Evolutionary conservation across 2,113 vertebrate species (phyloP).

Genomic region (Pavo muticus): DNA sequence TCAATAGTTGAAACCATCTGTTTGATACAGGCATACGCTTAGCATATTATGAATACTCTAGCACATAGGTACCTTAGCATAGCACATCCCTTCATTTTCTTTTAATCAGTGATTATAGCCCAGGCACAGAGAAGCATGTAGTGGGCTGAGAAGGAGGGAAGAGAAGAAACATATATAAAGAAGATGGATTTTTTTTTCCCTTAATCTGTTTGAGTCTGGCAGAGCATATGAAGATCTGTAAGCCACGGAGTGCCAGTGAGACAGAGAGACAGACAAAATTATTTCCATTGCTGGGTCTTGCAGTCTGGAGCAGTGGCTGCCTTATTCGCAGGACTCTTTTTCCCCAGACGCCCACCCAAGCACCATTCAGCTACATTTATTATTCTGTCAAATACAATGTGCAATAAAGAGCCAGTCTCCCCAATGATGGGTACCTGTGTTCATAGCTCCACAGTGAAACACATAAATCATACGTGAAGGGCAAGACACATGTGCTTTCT

Average conservation of each 20-base stretch:
- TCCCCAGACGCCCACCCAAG: slow-evolving; percentile 55
- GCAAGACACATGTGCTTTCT: slow-evolving; percentile 67
- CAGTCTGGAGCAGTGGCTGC: slow-evolving; percentile 47
- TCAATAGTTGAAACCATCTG: slow-evolving; percentile 54
- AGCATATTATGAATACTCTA: slow-evolving; percentile 36
- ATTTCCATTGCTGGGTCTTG: slow-evolving; percentile 58
- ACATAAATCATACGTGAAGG: slow-evolving; percentile 73
- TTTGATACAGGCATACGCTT: slow-evolving; percentile 30
- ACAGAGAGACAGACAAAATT: slow-evolving; percentile 54
- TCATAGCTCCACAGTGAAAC: slow-evolving; percentile 56
- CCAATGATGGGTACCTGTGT: slow-evolving; percentile 59
- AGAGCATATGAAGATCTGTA: slow-evolving; percentile 20
- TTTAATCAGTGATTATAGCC: slow-evolving; percentile 21
- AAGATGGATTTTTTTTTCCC: slow-evolving; percentile 16
- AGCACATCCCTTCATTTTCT: slow-evolving; percentile 17
- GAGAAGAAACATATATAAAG: slow-evolving; percentile 15
- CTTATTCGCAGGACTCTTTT: slow-evolving; percentile 44
- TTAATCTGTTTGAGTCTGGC: background rate
- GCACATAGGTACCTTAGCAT: background rate
- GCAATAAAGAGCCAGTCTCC: slow-evolving; percentile 68
- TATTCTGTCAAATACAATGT: slow-evolving; percentile 72
- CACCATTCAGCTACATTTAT: slow-evolving; percentile 57
- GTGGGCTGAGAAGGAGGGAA: background rate
- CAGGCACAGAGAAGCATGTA: background rate
- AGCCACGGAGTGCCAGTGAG: slow-evolving; percentile 20